Evolutionary conservation across 2,888 invertebrate genomes (phyloP), one percentile per base, ranked within the genome.

Genomic region (Clitarchus hookeri): DNA sequence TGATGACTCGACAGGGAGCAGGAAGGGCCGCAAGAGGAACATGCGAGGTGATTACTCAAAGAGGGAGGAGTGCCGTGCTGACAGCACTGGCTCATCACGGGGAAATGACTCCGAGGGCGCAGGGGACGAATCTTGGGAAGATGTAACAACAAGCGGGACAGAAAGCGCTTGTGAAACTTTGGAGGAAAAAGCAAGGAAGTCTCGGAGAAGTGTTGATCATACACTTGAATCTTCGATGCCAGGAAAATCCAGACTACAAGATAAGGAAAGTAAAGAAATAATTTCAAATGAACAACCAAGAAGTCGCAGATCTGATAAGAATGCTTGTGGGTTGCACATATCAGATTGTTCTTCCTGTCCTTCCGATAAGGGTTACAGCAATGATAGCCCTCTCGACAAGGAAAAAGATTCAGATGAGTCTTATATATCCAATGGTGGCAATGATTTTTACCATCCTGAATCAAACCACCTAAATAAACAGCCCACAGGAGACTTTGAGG

Each of bases 51-150:
- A 44, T 13, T 82, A n/a, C n/a, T 19, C 6, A 9, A 83, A 83
- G 19, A 26, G 16, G 54, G 80, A 85, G 23, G 65, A 83, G 19
- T 13, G 25, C 19, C 44, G 23, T 8, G 79, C 44, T n/a, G 77
- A 54, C 19, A 54, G 44, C 54, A 54, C 54, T 19, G 84, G 54
- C 44, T 65, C 48, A 12, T 82, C 82, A 6, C 78, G 27, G 44
- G 84, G 65, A 79, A 85, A 53, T 48, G 86, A 86, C 25, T 84
- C 79, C 19, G 85, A 27, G 27, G 87, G 84, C 16, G 84, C 83
- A 23, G 87, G 87, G 11, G 87, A 87, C 65, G 87, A 87, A 48
- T 86, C 86, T 0, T 87, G 87, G 87, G 87, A 87, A 53, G 87
- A 87, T 84, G 86, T 87, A 12, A 85, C 85, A 11, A 85, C 86